A percentile compares a stretch with the other conserved stretches of the same genome.
Conservation (phyloP, 2,113 vertebrate genomes). For the Herpailurus yagouaroundi region DNA sequence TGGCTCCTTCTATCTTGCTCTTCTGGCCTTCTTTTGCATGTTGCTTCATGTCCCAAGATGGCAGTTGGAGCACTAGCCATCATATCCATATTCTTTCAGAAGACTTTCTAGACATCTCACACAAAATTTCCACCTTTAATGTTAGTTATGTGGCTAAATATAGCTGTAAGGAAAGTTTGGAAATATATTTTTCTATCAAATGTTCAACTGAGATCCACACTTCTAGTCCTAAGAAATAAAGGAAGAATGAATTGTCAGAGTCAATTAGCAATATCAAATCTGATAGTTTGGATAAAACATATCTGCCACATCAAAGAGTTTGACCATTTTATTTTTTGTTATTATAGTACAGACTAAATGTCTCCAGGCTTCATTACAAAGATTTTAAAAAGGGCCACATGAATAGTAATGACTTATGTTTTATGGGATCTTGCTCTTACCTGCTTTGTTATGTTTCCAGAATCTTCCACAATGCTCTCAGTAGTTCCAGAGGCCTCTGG, state of each 20-base stretch:
- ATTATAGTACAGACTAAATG: not conserved
- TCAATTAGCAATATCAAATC: not conserved
- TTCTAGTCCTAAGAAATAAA: not conserved
- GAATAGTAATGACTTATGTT: not conserved
- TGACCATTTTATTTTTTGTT: constrained; percentile 14
- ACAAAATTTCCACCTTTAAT: not conserved
- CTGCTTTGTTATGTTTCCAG: not conserved
- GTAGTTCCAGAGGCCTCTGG: not conserved
- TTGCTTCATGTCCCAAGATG: not conserved
- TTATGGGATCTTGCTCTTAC: not conserved
- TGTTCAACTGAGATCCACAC: not conserved
- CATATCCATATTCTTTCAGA: not conserved
- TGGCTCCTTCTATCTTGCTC: not conserved
- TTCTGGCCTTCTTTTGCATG: not conserved
- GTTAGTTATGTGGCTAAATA: not conserved
- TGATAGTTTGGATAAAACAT: not conserved
- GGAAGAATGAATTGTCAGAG: not conserved
- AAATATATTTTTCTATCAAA: not conserved
- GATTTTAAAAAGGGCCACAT: not conserved
- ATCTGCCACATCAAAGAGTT: not conserved
- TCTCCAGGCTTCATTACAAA: not conserved
- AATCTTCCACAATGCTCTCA: not conserved
- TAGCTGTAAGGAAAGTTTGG: not conserved
- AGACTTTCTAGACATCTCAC: not conserved
- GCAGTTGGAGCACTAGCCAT: not conserved